Conservation (phyloP, 2,113 vertebrate species). For the Mastomys coucha region DNA sequence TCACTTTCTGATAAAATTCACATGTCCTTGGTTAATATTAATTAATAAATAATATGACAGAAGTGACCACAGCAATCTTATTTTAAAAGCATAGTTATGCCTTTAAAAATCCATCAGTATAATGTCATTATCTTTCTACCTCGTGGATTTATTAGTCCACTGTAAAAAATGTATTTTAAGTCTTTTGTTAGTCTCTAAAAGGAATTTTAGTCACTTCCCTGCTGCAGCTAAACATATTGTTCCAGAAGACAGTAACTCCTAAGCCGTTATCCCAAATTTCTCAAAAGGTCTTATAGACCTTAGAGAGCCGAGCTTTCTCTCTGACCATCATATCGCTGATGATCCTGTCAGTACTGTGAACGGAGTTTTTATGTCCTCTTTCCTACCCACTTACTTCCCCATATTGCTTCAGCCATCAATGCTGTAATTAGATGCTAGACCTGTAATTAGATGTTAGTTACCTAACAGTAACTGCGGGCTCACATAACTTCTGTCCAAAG, state of each 20-base stretch:
- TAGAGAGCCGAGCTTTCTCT: neutral
- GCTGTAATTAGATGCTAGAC: neutral
- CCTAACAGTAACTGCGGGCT: neutral
- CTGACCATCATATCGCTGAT: neutral
- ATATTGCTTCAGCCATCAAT: neutral
- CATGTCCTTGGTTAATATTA: constrained; percentile 36
- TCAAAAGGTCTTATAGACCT: constrained; percentile 26
- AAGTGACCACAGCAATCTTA: neutral
- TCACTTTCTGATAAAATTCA: constrained; percentile 38
- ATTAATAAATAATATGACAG: neutral
- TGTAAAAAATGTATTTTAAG: constrained; percentile 58
- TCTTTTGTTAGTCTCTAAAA: neutral
- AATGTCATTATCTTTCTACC: neutral
- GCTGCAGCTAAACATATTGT: neutral
- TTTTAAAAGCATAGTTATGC: neutral
- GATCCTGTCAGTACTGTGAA: neutral
- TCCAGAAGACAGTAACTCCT: neutral
- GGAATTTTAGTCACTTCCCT: neutral
- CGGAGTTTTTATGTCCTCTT: neutral
- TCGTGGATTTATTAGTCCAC: neutral
- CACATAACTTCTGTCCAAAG: neutral
- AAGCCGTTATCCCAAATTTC: neutral
- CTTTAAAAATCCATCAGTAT: neutral
- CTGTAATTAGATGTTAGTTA: neutral
- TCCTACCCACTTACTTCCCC: neutral